These are phyloP conservation scores for Pegoplata infirma DNA, from an alignment of 2,888 invertebrate genomes.

Conservation along the genomic window DNA sequence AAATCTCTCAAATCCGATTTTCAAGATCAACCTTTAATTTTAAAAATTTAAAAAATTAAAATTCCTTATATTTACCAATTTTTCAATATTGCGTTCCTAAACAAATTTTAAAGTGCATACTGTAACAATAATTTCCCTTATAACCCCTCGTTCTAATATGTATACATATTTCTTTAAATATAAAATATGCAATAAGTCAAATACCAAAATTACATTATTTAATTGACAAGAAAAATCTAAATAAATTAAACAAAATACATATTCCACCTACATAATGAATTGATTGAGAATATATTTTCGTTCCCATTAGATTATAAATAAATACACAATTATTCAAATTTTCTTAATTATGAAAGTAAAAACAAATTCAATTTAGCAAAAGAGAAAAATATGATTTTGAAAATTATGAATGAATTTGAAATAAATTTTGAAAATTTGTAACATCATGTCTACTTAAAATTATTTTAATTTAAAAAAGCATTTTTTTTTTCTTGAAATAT, in stretches of 20 bases:
- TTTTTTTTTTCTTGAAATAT: conserved; percentile 28
- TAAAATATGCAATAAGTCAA: background rate
- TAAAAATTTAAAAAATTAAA: too few relatives aligned
- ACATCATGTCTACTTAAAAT: conserved; percentile 7
- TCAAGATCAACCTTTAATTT: too few relatives aligned
- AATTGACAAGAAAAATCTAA: conserved; percentile 39
- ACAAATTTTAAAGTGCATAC: too few relatives aligned
- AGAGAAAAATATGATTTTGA: conserved; percentile 17
- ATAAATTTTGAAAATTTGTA: conserved; percentile 10
- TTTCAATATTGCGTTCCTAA: too few relatives aligned
- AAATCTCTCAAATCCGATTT: too few relatives aligned
- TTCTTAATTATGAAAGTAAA: background rate
- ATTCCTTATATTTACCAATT: too few relatives aligned
- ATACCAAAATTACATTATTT: conserved; percentile 8
- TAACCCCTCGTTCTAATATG: too few relatives aligned
- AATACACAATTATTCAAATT: conserved; percentile 8
- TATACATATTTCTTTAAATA: too few relatives aligned
- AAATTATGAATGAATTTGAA: conserved; percentile 35
- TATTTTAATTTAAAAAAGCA: background rate
- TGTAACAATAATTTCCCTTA: too few relatives aligned
- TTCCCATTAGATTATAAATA: conserved; percentile 1
- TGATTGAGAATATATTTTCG: background rate
- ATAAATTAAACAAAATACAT: conserved; percentile 45
- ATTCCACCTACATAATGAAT: conserved; percentile 29
- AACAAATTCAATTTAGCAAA: background rate